A percentile compares a stretch with the other conserved stretches of the same genome.
These are phyloP conservation scores for Drosophila quinaria DNA, from an alignment of 2,888 invertebrate species.

Conservation along the genomic window DNA sequence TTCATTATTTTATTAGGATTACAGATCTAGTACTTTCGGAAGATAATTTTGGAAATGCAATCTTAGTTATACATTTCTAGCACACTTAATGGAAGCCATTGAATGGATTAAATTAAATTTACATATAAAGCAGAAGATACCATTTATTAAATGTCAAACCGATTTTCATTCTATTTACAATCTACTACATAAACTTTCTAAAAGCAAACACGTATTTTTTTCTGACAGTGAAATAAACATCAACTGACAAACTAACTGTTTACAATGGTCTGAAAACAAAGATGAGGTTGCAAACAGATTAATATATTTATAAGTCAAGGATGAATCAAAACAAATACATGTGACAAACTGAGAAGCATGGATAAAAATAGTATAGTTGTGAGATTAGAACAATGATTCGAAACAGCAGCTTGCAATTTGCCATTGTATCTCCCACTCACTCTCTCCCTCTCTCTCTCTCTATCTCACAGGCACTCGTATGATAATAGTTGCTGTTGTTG, in stretches of 20 bases:
- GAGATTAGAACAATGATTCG: conserved; percentile 26
- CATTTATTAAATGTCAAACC: too few species aligned
- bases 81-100: too few species aligned
- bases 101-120: too few species aligned
- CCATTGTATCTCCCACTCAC: conserved; percentile 22
- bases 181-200: too few species aligned
- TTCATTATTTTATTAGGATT: too few species aligned
- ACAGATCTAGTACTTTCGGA: too few species aligned
- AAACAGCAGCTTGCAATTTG: conserved; percentile 36
- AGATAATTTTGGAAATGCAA: too few species aligned
- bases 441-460: not conserved
- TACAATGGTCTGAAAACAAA: not conserved
- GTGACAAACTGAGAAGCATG: not conserved
- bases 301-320: conserved; percentile 12
- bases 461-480: not conserved
- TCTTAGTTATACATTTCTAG: too few species aligned
- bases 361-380: conserved; percentile 32
- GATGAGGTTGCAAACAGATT: conserved; percentile 3
- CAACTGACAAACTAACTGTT: conserved; percentile 8
- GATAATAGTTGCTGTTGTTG: conserved; percentile 5
- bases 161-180: too few species aligned
- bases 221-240: not conserved
- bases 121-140: too few species aligned
- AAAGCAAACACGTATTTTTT: not conserved
- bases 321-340: conserved; percentile 17